Base-by-base conservation (phyloP, 2,797 vertebrate genomes). In the Ptychadena robeensis region DNA sequence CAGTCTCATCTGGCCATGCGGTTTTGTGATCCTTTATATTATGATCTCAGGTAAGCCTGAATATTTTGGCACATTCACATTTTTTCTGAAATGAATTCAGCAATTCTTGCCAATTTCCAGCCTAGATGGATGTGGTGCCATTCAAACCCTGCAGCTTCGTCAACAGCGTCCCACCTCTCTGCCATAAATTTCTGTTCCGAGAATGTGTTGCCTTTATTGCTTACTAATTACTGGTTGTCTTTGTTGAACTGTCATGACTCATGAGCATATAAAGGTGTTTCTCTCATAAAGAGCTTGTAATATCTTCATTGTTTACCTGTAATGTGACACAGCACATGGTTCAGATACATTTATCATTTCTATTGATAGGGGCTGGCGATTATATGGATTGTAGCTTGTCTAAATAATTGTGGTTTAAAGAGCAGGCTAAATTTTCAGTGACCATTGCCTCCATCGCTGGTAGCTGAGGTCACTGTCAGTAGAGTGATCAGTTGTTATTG, bases 161-260 rank as follows among this genome's bases (percentile, higher is more conserved):
- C 64, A 67, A 18, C 72, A 35, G 66, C 48, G 75, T 68, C 34
- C 76, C 44, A 68, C 65, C 76, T 68, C 65, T 57, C n/a, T 69
- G 40, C 64, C 44, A 79, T 79, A 68, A 79, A 79, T 28, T 57
- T 68, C 40, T 68, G 10, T 79, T 68, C 76, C 44, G 44, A 69
- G 76, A 79, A 79, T 63, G 63, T 32, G 28, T 79, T 68, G 48
- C 28, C 65, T 79, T 79, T 68, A 69, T 68, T 66, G 44, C 76
- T 79, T 37, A 22, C 65, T 79, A 79, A 79, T 79, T 79, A 69
- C 76, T 79, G 76, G 76, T 79, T 79, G 76, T 79, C 65, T 79
- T 79, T 78, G 75, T 64, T 68, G 64, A 79, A 57, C 65, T 69
- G 76, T 79, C 65, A 57, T 79, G 76, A 79, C 31, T 68, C 75